phyloP scores from a whole-genome alignment of 2,113 vertebrate genomes.

The Litocranius walleri region DNA sequence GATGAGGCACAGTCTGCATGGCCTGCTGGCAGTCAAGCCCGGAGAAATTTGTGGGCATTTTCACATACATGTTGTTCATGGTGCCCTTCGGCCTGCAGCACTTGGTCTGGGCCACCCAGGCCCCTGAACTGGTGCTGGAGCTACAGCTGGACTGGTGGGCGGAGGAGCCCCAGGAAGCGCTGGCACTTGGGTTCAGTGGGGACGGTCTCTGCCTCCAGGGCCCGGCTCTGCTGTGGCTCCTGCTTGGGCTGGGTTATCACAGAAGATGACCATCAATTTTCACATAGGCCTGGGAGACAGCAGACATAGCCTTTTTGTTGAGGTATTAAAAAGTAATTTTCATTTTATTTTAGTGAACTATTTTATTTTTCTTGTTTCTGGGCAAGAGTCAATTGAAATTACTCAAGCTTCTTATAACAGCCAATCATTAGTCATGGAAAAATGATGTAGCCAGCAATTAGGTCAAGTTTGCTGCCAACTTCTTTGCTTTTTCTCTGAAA shows the following conservation, averaged over 20 bases:
- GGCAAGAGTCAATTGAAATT: constrained; percentile 10
- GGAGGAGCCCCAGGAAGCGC: constrained; percentile 92
- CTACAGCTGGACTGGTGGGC: constrained; percentile 97
- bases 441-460: neutral
- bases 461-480: neutral
- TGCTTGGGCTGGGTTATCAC: constrained; percentile 87
- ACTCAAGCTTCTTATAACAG: neutral
- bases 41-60: constrained; percentile 97
- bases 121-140: constrained; percentile 90
- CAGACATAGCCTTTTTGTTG: neutral
- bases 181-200: constrained; percentile 94
- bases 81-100: constrained; percentile 93
- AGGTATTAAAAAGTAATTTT: neutral
- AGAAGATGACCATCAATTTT: neutral
- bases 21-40: constrained; percentile 97
- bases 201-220: constrained; percentile 89
- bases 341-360: neutral
- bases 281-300: neutral
- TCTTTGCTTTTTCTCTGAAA: neutral
- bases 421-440: constrained; percentile 18
- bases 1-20: constrained; percentile 94
- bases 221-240: constrained; percentile 88
- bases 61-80: constrained; percentile 92
- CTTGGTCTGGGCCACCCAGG: constrained; percentile 89
- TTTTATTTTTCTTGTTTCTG: neutral